Evolutionary conservation across 2,113 vertebrate species (phyloP).

Genomic region (Butorides virescens): DNA sequence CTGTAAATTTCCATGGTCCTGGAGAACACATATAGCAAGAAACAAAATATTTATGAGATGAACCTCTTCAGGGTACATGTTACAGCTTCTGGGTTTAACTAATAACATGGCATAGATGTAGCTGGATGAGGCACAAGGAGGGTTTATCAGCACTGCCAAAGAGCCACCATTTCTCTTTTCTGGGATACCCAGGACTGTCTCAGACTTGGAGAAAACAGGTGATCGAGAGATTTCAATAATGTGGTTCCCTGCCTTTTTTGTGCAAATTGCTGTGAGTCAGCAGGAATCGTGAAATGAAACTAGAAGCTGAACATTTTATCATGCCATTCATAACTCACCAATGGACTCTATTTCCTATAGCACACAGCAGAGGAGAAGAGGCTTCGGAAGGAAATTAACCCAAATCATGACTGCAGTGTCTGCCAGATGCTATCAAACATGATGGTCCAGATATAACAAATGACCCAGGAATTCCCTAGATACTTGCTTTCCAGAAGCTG

Average conservation of each 20-base stretch:
- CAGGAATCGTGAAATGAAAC: neutral
- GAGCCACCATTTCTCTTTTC: neutral
- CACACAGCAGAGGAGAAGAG: neutral
- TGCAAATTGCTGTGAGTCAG: neutral
- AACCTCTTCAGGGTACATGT: neutral
- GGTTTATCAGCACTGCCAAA: neutral
- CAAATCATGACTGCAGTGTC: neutral
- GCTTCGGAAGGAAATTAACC: neutral
- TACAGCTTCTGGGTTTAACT: neutral
- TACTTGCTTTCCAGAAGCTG: neutral
- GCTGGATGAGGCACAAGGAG: neutral
- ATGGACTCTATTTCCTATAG: neutral
- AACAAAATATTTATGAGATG: neutral
- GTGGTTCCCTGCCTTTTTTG: neutral
- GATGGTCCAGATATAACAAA: neutral
- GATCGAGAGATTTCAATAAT: neutral
- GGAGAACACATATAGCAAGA: neutral
- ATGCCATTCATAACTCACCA: accelerated
- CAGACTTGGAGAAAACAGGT: neutral
- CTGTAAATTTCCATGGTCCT: neutral
- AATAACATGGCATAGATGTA: neutral
- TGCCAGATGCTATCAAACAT: neutral
- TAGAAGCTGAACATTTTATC: neutral
- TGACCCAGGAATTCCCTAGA: neutral
- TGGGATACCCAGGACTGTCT: neutral